Base-by-base conservation (phyloP, 2,888 invertebrate genomes). In the Ganaspis brasiliensis region DNA sequence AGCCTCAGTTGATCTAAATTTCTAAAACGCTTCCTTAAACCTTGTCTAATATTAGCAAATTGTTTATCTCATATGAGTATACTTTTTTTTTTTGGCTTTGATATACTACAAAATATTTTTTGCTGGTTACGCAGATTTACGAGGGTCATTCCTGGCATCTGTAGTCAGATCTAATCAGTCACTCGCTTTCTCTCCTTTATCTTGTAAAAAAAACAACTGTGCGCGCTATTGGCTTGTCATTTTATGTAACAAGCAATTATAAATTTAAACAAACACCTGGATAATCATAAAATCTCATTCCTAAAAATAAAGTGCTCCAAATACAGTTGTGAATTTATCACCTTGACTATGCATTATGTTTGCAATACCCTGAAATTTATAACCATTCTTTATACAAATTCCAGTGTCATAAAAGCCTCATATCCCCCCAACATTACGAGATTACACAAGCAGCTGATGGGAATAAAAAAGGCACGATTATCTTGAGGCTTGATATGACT, bases 201-300 rank as follows among this genome's bases (percentile, higher is more conserved):
- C 67, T 24, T 67, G 40, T 26, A 16, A 16, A 19, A 16, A 56
- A 19, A 21, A 6, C n/a, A 37, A 19, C 12, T 35, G 14, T 19
- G 16, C 16, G 19, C 52, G 9, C 1, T 37, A 40, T 63, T 63
- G 24, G 4, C 40, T 67, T 67, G 45, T 40, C 63, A 63, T 24
- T 63, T 49, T 63, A 63, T 63, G 37, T 63, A 63, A 63, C 24
- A 63, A 37, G 37, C 21, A 63, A 63, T 40, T 63, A 63, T 45
- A 40, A 31, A 57, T 26, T 57, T 8, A 26, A 31, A 10, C 24
- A 56, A 56, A 61, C 37, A 37, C 19, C 19, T 12, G 4, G 14
- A 19, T 61, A 21, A 61, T 61, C 37, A 35, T 19, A 35, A 31
- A 31, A 6, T 2, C 2, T 31, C 3, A 14, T 19, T 37, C 19